These are phyloP conservation scores for Melanotaenia boesemani DNA, from an alignment of 2,797 vertebrate species.

Conservation along the genomic window DNA sequence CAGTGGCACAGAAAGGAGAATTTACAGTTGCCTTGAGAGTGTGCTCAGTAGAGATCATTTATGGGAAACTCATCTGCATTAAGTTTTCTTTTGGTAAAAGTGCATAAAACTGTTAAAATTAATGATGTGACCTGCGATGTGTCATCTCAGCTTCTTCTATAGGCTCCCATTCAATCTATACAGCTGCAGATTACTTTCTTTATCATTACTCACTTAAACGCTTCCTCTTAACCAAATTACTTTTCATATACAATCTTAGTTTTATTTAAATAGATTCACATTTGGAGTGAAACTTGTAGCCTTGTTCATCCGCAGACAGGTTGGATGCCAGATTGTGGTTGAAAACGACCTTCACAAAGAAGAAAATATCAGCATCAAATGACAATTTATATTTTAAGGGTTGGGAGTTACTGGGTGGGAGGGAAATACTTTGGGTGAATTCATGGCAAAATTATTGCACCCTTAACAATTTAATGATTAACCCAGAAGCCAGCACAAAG, in stretches of 20 bases:
- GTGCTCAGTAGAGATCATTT: slow-evolving; percentile 29
- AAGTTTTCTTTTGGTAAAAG: slow-evolving; percentile 37
- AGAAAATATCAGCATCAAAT: slow-evolving; percentile 41
- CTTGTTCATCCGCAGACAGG: slow-evolving; percentile 1
- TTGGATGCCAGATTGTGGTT: slow-evolving; percentile 17
- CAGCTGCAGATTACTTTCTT: slow-evolving; percentile 1
- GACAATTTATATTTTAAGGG: slow-evolving; percentile 29
- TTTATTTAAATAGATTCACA: slow-evolving; percentile 15
- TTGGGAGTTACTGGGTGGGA: not conserved
- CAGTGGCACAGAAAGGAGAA: slow-evolving; percentile 27
- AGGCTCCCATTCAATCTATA: not conserved
- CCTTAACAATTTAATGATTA: slow-evolving; percentile 46
- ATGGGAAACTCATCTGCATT: slow-evolving; percentile 33
- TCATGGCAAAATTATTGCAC: slow-evolving; percentile 37
- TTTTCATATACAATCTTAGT: slow-evolving; percentile 10
- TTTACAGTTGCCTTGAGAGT: slow-evolving; percentile 34
- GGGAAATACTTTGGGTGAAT: slow-evolving; percentile 32
- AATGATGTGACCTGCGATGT: slow-evolving; percentile 3
- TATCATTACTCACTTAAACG: slow-evolving; percentile 16
- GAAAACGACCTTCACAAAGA: slow-evolving; percentile 24
- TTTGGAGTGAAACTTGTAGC: slow-evolving; percentile 3
- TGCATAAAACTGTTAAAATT: not conserved
- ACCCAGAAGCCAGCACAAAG: slow-evolving; percentile 44
- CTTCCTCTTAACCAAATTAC: slow-evolving; percentile 1
- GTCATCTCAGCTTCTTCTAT: slow-evolving; percentile 14